phyloP scores from a whole-genome alignment of 2,888 invertebrate species.

The Lasioglossum malachurum region DNA sequence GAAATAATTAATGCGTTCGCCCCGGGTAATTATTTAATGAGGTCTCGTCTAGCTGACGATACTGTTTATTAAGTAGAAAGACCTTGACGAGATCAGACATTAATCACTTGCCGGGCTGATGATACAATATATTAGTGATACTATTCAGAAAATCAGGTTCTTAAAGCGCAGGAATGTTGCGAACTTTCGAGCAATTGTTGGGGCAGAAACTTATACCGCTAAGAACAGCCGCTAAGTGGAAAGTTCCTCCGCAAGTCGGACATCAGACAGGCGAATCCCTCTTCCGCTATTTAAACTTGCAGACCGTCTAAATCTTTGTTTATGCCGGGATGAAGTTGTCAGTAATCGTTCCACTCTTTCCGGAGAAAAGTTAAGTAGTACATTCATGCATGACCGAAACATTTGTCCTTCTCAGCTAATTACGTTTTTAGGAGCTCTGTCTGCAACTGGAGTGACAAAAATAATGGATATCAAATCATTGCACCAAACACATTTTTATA shows the following conservation, averaged over 20 bases:
- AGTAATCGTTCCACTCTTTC: not conserved
- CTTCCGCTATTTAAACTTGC: not conserved
- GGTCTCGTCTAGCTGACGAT: not conserved
- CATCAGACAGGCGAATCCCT: not conserved
- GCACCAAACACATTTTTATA: not conserved
- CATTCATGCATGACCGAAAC: not conserved
- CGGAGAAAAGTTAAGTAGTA: not conserved
- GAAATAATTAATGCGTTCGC: not conserved
- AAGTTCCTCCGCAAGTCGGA: not conserved
- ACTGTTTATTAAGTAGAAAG: not conserved
- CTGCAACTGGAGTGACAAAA: not conserved
- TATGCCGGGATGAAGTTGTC: not conserved
- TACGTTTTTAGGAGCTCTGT: not conserved
- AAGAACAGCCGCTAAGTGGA: conserved; percentile 13
- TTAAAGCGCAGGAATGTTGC: not conserved
- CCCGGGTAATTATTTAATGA: not conserved
- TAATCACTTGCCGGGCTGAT: not conserved
- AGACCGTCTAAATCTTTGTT: not conserved
- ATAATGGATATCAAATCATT: not conserved
- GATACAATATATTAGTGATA: not conserved
- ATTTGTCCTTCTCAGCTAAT: not conserved
- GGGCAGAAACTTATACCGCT: not conserved
- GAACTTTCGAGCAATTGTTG: not conserved
- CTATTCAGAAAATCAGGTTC: not conserved
- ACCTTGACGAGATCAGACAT: not conserved